Percentiles rank a stretch among this genome's conserved stretches.
Conservation (phyloP, 2,888 invertebrate genomes). For the Volucella inanis region DNA sequence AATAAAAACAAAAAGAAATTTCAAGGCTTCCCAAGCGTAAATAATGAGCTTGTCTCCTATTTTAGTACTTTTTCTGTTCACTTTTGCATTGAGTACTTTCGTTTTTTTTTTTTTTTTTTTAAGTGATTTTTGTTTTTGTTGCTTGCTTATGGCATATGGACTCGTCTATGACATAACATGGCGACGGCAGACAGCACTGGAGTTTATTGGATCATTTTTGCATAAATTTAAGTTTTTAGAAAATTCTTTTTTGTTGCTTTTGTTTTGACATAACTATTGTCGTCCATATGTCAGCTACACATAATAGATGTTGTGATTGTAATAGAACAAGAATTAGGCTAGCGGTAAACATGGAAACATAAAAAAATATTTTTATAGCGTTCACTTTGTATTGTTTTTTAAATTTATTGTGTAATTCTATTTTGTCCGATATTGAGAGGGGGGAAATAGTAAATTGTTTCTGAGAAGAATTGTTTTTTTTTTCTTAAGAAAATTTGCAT, state of each 20-base stretch:
- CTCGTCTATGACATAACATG: slow-evolving; percentile 29
- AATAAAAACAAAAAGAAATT: slow-evolving; percentile 25
- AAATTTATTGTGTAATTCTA: slow-evolving; percentile 59
- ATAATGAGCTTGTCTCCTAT: slow-evolving; percentile 64
- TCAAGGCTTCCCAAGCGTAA: slow-evolving; percentile 66
- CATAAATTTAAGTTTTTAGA: slow-evolving; percentile 54
- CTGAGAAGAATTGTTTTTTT: background rate
- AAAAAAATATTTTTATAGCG: slow-evolving; percentile 60
- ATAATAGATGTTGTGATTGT: slow-evolving; percentile 64
- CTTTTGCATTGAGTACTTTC: background rate
- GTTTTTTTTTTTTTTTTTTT: slow-evolving; percentile 36
- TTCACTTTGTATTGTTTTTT: slow-evolving; percentile 53
- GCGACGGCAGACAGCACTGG: slow-evolving; percentile 30
- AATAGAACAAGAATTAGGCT: slow-evolving; percentile 58
- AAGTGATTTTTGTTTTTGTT: slow-evolving; percentile 16
- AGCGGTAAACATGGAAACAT: slow-evolving; percentile 33
- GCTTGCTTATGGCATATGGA: slow-evolving; percentile 9
- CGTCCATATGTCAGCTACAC: slow-evolving; percentile 54
- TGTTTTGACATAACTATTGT: slow-evolving; percentile 16
- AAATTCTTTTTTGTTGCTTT: slow-evolving; percentile 9
- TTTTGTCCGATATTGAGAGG: background rate
- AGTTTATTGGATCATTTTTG: slow-evolving; percentile 51
- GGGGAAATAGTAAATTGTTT: background rate
- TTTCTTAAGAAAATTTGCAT: slow-evolving; percentile 15
- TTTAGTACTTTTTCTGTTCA: slow-evolving; percentile 49